These are phyloP conservation scores for Marronus borbonicus DNA, from an alignment of 2,888 invertebrate species.

Conservation along the genomic window DNA sequence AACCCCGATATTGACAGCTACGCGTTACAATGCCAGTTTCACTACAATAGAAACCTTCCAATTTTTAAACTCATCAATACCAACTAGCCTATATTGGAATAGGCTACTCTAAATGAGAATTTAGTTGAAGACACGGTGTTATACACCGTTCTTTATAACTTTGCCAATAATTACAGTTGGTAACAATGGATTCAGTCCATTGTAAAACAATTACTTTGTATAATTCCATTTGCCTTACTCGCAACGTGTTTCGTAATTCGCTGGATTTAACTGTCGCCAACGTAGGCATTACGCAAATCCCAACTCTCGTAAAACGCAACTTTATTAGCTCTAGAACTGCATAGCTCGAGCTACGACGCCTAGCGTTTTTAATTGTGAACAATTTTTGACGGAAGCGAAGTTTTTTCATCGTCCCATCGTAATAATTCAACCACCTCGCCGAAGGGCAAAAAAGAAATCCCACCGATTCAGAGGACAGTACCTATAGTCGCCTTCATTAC, in stretches of 20 bases:
- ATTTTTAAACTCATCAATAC: too few relatives aligned
- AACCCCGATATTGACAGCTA: too few relatives aligned
- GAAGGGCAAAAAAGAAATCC: constrained; percentile 4
- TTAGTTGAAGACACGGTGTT: too few relatives aligned
- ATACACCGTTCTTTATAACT: too few relatives aligned
- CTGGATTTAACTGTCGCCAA: neutral
- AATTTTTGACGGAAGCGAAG: constrained; percentile 32
- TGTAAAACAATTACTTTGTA: constrained; percentile 1
- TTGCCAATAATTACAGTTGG: too few relatives aligned
- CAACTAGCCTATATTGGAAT: too few relatives aligned
- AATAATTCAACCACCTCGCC: constrained; percentile 19
- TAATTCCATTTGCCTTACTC: neutral
- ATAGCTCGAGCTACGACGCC: neutral
- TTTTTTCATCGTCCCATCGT: constrained; percentile 4
- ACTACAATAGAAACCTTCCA: too few relatives aligned
- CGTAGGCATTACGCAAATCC: neutral
- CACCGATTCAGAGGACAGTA: neutral
- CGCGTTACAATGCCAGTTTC: too few relatives aligned
- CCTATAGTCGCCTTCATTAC: constrained; percentile 55
- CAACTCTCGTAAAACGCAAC: constrained; percentile 4
- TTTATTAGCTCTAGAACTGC: constrained; percentile 17
- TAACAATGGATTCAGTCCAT: too few relatives aligned
- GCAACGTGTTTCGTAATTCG: neutral
- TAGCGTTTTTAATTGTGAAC: constrained; percentile 28
- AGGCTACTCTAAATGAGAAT: too few relatives aligned